Conservation (phyloP, 2,888 invertebrate genomes). For the Machimus rusticus region DNA sequence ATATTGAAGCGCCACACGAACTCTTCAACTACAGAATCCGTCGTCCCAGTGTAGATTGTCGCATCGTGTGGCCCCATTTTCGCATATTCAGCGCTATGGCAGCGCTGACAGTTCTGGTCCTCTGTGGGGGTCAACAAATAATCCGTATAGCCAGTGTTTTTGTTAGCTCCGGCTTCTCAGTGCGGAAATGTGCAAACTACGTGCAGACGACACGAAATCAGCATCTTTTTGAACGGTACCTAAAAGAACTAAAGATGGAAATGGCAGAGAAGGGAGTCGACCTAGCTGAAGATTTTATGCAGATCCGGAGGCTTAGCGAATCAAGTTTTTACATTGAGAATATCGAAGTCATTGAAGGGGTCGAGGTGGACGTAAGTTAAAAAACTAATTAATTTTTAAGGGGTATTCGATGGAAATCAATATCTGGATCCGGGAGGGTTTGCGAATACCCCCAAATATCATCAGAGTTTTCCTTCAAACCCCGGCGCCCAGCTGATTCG, state of each 20-base stretch:
- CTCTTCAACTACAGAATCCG: not conserved
- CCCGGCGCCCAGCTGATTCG: not conserved
- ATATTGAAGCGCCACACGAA: not conserved
- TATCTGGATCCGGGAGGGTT: not conserved
- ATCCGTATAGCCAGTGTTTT: conserved; percentile 56
- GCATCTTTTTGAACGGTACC: conserved; percentile 54
- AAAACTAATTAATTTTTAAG: not conserved
- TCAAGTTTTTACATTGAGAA: conserved; percentile 49
- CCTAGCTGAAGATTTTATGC: not conserved
- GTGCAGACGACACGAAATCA: conserved; percentile 54
- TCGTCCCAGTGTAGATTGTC: not conserved
- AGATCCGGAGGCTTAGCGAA: conserved; percentile 7
- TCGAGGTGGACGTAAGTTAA: conserved; percentile 50
- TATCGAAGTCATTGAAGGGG: conserved; percentile 57
- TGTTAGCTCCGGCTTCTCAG: conserved; percentile 55
- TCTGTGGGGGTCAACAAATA: conserved; percentile 55
- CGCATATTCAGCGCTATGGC: conserved; percentile 53
- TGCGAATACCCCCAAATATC: not conserved
- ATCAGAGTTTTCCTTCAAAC: not conserved
- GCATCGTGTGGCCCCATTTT: not conserved
- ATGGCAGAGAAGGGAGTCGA: not conserved
- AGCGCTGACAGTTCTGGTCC: conserved; percentile 56
- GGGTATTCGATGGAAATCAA: not conserved
- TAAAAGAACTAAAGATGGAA: conserved; percentile 51
- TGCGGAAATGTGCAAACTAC: conserved; percentile 53